Percentiles rank a stretch among this genome's conserved stretches.
Evolutionary conservation across 2,113 vertebrate species (phyloP).

Genomic region (Physeter macrocephalus): DNA sequence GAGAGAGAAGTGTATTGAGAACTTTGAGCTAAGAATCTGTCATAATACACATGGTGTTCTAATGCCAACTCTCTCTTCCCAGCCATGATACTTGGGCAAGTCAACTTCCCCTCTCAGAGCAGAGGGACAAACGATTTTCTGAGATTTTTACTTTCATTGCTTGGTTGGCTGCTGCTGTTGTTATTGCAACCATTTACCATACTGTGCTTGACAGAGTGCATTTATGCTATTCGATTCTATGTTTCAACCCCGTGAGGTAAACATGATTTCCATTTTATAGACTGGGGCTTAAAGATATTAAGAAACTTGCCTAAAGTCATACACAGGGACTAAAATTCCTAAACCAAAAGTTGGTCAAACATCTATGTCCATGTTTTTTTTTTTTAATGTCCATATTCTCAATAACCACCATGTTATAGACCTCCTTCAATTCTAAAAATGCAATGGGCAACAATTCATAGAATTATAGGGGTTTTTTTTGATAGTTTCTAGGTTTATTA

Average conservation of each 20-base stretch:
- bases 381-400: background rate
- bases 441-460: background rate
- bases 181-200: background rate
- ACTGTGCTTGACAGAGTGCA: background rate
- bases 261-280: background rate
- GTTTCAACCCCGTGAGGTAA: background rate
- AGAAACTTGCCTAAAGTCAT: background rate
- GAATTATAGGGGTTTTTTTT: background rate
- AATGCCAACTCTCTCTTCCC: background rate
- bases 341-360: background rate
- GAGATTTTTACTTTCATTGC: background rate
- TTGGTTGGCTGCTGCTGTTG: background rate
- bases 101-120: background rate
- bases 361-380: background rate
- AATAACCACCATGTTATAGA: background rate
- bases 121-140: background rate
- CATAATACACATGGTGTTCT: background rate
- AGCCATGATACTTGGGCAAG: no score
- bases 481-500: background rate
- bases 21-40: background rate
- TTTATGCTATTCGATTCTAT: background rate
- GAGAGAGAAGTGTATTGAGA: background rate
- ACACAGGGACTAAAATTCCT: background rate
- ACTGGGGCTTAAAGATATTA: background rate
- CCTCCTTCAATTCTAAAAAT: background rate